Base-by-base conservation (phyloP, 2,797 vertebrate species). In the Urosaurus nigricauda region DNA sequence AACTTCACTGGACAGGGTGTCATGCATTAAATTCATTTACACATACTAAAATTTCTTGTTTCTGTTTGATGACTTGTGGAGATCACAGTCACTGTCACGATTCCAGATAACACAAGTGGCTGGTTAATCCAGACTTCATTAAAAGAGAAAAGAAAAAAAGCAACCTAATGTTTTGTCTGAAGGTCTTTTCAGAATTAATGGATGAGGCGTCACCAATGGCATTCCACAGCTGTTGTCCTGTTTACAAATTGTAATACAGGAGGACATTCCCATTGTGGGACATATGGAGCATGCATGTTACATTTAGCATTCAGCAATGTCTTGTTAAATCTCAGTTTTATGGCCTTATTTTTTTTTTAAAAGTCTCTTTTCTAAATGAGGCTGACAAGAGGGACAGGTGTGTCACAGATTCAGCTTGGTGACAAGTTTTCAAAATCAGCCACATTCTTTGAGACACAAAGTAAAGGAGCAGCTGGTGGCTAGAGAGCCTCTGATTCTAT, bases 361-460 rank as follows among this genome's bases (percentile, higher is more conserved):
- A 96, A 95, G 93, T 92, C 93, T 95, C 89, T 97, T 95, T 94
- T 88, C 80, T 93, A 87, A 91, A 94, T 37, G 93, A 96, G 96
- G 96, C 96, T 97, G 97, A 97, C 95, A 93, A 93, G 96, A 96
- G 94, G 94, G 97, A 97, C 97, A 97, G 97, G 96, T 97, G 97
- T 97, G 77, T 94, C 0, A 0, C 29, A 91, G 95, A 94, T 95
- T 94, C 95, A 90, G 92, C 63, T 83, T 95, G 95, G 96, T 96
- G 97, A 96, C 96, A 97, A 94, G 95, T 95, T 97, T 96, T 95
- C 91, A 86, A 93, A 95, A 96, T 97, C 96, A 88, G 91, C 91
- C 91, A 89, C 96, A 94, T 97, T 97, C 97, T 96, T 96, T 92
- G 86, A 92, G 90, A 90, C 90, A 93, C 95, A 95, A 94, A 95